A percentile compares a stretch with the other conserved stretches of the same genome.
These are phyloP conservation scores for Nyctibius grandis DNA, from an alignment of 2,797 vertebrate genomes.

Conservation along the genomic window DNA sequence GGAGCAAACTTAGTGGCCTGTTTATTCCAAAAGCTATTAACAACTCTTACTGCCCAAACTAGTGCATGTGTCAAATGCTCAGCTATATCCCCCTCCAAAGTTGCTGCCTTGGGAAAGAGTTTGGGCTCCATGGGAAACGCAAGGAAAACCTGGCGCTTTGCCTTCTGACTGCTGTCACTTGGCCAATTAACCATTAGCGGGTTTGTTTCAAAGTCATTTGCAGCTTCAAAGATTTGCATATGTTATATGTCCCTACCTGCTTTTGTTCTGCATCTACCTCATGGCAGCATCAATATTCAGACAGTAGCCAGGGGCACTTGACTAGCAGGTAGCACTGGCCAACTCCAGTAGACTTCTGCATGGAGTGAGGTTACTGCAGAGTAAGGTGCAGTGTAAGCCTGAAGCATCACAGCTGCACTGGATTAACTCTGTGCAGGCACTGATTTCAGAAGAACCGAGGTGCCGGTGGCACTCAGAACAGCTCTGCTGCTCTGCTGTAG, in stretches of 20 bases:
- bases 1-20: background rate
- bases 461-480: background rate
- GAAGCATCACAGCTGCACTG: background rate
- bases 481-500: background rate
- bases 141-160: background rate
- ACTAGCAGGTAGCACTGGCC: background rate
- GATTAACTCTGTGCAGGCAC: background rate
- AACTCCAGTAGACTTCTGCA: background rate
- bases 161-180: background rate
- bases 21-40: background rate
- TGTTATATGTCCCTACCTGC: background rate
- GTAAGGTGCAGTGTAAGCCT: background rate
- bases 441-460: background rate
- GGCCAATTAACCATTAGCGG: background rate
- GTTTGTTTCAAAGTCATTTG: background rate
- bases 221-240: background rate
- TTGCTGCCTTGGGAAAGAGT: background rate
- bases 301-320: background rate
- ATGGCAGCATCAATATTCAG: background rate
- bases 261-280: background rate
- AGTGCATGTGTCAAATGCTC: background rate
- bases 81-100: background rate
- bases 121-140: background rate
- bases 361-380: background rate
- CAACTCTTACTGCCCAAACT: background rate